These are phyloP conservation scores for Rachycentron canadum DNA, from an alignment of 2,797 vertebrate genomes.

Conservation along the genomic window DNA sequence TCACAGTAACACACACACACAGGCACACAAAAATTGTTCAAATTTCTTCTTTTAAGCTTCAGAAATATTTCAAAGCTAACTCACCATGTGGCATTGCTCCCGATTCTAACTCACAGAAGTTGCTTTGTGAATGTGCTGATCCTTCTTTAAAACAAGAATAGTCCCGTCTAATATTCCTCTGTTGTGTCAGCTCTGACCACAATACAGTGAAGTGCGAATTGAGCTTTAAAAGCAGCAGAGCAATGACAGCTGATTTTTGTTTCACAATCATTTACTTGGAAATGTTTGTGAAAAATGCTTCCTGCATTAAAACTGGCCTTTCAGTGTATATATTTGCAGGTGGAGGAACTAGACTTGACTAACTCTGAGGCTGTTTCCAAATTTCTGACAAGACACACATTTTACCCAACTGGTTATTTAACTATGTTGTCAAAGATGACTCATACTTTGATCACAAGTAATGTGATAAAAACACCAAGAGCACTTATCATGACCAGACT, in stretches of 20 bases:
- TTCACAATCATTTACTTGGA: constrained; percentile 58
- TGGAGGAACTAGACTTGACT: constrained; percentile 12
- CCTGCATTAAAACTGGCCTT: constrained; percentile 48
- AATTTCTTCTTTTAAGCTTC: not conserved
- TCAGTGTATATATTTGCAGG: constrained; percentile 37
- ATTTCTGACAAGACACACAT: not conserved
- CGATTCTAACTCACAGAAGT: constrained; percentile 18
- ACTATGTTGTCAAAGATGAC: not conserved
- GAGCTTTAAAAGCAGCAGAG: not conserved
- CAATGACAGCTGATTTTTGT: constrained; percentile 26
- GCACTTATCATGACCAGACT: not conserved
- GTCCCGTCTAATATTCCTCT: not conserved
- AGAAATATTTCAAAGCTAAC: constrained; percentile 3
- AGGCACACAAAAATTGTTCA: not conserved
- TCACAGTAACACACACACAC: too few species aligned
- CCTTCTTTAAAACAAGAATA: not conserved
- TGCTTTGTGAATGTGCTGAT: constrained; percentile 1
- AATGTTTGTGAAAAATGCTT: constrained; percentile 50
- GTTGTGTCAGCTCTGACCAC: not conserved
- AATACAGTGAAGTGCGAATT: constrained; percentile 2
- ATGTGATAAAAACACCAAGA: not conserved
- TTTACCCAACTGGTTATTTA: not conserved
- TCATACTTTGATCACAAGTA: not conserved
- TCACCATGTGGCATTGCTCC: constrained; percentile 38
- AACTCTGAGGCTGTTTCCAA: not conserved